Percentiles rank a stretch among this genome's conserved stretches.
Conservation (phyloP, 2,888 invertebrate genomes). For the Lasioglossum vierecki region DNA sequence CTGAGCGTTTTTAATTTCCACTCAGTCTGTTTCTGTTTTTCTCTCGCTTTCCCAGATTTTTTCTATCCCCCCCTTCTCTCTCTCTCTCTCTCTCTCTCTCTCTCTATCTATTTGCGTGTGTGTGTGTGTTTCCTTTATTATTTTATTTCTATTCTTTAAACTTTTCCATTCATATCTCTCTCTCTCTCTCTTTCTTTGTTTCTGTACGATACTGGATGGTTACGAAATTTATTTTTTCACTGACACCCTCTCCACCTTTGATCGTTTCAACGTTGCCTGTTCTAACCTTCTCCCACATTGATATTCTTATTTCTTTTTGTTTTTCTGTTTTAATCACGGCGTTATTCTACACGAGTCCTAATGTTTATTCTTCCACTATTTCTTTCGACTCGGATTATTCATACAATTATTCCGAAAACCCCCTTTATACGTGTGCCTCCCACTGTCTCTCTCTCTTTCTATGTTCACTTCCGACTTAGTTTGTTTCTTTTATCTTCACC, state of each 20-base stretch:
- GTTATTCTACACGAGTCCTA: slow-evolving; percentile 69
- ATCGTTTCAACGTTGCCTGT: slow-evolving; percentile 86
- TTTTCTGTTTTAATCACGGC: not conserved
- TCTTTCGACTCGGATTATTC: slow-evolving; percentile 68
- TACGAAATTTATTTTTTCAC: slow-evolving; percentile 72
- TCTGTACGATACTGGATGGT: slow-evolving; percentile 41
- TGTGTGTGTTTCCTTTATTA: not conserved
- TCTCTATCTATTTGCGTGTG: not conserved
- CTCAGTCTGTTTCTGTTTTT: slow-evolving; percentile 74
- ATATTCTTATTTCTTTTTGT: slow-evolving; percentile 69
- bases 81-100: not conserved
- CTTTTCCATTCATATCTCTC: slow-evolving; percentile 63
- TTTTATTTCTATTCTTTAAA: not conserved
- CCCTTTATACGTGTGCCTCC: slow-evolving; percentile 66
- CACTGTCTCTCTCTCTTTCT: slow-evolving; percentile 47
- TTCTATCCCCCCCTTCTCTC: not conserved
- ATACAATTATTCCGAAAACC: slow-evolving; percentile 71
- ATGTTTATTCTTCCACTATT: slow-evolving; percentile 84
- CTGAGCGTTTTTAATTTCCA: slow-evolving; percentile 83
- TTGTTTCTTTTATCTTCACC: not conserved
- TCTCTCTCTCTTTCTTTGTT: slow-evolving; percentile 39
- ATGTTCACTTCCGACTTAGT: slow-evolving; percentile 1
- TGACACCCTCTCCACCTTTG: slow-evolving; percentile 82
- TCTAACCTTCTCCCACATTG: slow-evolving; percentile 76
- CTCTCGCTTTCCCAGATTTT: slow-evolving; percentile 44